Percentiles rank a stretch among this genome's conserved stretches.
These are phyloP conservation scores for Heterotis niloticus DNA, from an alignment of 2,113 vertebrate species.

Conservation along the genomic window DNA sequence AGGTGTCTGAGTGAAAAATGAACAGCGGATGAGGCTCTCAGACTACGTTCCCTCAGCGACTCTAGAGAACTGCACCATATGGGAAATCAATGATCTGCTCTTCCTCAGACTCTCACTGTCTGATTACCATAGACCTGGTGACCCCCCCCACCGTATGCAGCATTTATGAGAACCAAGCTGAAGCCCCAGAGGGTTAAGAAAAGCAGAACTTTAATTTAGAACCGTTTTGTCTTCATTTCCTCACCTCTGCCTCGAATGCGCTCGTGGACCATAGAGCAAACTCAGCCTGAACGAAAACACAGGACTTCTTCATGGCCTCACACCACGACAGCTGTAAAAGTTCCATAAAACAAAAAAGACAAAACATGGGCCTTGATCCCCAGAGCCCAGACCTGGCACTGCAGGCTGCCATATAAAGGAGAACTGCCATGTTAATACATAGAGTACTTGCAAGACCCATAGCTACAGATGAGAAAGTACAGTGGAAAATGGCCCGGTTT, in stretches of 20 bases:
- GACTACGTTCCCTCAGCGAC: no score
- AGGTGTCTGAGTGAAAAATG: no score
- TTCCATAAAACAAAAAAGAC: no score
- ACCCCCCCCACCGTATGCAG: neutral
- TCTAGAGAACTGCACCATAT: no score
- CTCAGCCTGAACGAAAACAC: no score
- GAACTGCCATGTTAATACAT: constrained; percentile 12
- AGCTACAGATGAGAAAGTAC: constrained; percentile 32
- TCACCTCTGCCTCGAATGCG: neutral
- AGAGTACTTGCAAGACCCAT: constrained; percentile 20
- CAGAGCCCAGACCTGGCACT: neutral
- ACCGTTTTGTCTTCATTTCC: constrained; percentile 37
- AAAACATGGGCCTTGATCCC: no score
- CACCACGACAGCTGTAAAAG: no score
- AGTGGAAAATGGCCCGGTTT: constrained; percentile 46
- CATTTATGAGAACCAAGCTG: neutral
- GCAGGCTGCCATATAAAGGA: neutral
- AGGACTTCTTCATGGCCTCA: no score
- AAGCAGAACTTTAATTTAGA: constrained; percentile 21
- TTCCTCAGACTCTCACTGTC: neutral
- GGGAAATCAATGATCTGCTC: no score
- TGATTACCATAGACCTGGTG: neutral
- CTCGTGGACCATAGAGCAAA: neutral
- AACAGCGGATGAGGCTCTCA: no score
- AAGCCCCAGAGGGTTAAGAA: neutral